These are phyloP conservation scores for Psilopsiagon aymara DNA, from an alignment of 2,113 vertebrate species.

Conservation along the genomic window DNA sequence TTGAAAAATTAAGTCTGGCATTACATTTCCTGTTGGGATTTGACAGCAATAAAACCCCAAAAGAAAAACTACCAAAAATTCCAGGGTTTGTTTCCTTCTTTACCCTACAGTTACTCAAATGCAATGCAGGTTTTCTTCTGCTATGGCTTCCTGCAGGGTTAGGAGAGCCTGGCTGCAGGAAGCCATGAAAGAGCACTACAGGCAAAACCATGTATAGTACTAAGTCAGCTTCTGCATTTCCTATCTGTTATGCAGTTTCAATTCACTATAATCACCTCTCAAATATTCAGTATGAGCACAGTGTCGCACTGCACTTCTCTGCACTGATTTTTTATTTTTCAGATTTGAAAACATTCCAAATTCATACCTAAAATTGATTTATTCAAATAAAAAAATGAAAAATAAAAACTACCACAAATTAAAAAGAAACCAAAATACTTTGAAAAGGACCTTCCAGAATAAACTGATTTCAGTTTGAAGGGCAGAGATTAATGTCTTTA, in stretches of 20 bases:
- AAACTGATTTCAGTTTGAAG: not conserved
- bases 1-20: not conserved
- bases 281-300: not conserved
- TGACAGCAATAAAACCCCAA: not conserved
- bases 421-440: not conserved
- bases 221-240: not conserved
- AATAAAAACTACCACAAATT: not conserved
- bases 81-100: not conserved
- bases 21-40: not conserved
- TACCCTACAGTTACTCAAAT: not conserved
- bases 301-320: not conserved
- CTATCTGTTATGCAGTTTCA: not conserved
- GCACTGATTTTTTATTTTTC: not conserved
- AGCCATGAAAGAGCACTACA: not conserved
- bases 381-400: not conserved
- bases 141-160: not conserved
- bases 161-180: not conserved
- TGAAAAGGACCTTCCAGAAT: not conserved
- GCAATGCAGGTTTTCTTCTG: not conserved
- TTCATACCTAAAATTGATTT: not conserved
- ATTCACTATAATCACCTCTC: not conserved
- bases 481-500: accelerated
- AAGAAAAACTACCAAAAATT: not conserved
- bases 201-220: not conserved
- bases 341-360: not conserved